Conservation (phyloP, 2,797 vertebrate species). For the Myiotriccus ornatus region DNA sequence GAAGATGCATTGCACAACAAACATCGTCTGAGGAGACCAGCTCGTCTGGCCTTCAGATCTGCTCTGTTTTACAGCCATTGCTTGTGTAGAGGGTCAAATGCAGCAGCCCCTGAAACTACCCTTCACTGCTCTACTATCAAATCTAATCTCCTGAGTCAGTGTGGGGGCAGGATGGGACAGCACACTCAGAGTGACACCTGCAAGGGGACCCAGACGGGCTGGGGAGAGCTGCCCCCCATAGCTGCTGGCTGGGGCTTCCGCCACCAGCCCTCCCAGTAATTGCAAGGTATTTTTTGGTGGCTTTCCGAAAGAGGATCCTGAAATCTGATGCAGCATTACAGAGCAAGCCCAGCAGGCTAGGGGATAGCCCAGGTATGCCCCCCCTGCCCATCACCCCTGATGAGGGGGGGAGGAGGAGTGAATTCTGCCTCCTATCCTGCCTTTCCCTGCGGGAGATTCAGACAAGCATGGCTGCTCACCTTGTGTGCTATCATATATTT, state of each 20-base stretch:
- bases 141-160: neutral
- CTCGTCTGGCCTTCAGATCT: neutral
- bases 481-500: neutral
- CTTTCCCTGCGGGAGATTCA: neutral
- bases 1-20: neutral
- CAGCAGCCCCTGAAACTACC: conserved; percentile 1
- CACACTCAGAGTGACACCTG: accelerated
- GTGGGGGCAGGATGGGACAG: neutral
- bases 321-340: neutral
- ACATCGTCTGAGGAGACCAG: neutral
- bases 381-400: accelerated
- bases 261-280: neutral
- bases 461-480: neutral
- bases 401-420: neutral
- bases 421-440: neutral
- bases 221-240: accelerated
- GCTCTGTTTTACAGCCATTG: neutral
- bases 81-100: accelerated
- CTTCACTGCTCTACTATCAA: conserved; percentile 19
- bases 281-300: neutral
- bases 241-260: neutral
- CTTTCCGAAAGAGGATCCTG: neutral
- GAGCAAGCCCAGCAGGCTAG: accelerated
- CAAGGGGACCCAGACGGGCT: accelerated
- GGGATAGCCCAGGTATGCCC: neutral